These are phyloP conservation scores for Polyommatus icarus DNA, from an alignment of 2,888 invertebrate genomes.

Conservation along the genomic window DNA sequence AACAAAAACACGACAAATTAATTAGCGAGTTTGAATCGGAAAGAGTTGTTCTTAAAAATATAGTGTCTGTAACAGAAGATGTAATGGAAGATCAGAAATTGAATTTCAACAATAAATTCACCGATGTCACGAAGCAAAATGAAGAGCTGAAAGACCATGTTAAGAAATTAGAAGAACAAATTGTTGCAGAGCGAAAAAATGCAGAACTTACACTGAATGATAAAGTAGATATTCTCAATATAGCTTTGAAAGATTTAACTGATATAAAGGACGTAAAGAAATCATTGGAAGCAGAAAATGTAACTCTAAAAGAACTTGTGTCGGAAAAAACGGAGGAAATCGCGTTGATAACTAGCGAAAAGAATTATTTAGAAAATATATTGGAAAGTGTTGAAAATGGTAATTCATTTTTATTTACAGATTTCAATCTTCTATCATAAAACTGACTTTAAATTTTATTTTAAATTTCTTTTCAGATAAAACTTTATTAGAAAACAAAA, in stretches of 20 bases:
- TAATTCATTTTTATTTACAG: neutral
- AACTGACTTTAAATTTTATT: neutral
- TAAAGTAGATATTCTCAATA: neutral
- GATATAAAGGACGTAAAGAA: constrained; percentile 24
- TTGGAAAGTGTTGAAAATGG: constrained; percentile 9
- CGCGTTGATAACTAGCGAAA: neutral
- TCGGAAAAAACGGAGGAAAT: neutral
- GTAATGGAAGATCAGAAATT: constrained; percentile 10
- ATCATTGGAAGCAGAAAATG: constrained; percentile 1
- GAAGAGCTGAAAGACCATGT: neutral
- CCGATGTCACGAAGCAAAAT: neutral
- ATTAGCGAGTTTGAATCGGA: constrained; percentile 61
- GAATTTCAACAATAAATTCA: neutral
- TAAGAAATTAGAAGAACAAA: neutral
- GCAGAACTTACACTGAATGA: neutral
- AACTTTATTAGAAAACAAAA: neutral
- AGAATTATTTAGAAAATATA: neutral
- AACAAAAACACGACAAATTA: constrained; percentile 55
- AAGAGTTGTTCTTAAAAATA: constrained; percentile 46
- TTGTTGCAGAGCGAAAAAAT: neutral
- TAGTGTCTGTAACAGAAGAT: constrained; percentile 17
- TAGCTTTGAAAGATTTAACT: constrained; percentile 28
- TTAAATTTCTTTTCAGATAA: constrained; percentile 16
- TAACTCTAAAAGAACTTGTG: neutral
- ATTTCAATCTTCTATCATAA: neutral